phyloP scores from a whole-genome alignment of 1,140 invertebrate species.

The Eupristina koningsbergeri region DNA sequence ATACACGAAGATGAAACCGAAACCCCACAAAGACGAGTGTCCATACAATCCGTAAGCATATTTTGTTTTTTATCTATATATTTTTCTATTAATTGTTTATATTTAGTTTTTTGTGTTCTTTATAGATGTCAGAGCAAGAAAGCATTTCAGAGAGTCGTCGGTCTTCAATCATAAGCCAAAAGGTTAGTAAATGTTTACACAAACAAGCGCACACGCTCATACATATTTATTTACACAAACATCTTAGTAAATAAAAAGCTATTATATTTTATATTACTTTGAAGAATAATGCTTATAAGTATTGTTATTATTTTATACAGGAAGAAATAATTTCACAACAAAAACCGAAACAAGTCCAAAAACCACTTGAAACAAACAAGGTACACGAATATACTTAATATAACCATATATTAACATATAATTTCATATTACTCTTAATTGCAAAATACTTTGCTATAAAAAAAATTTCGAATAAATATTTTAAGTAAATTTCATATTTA shows the following conservation, averaged over 20 bases:
- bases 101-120: slow-evolving; percentile 28
- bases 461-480: not conserved
- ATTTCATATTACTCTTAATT: not conserved
- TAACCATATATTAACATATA: slow-evolving; percentile 33
- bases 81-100: not conserved
- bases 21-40: slow-evolving; percentile 63
- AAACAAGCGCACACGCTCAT: too few relatives aligned
- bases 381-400: slow-evolving; percentile 36
- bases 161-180: slow-evolving; percentile 71
- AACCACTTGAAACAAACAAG: slow-evolving; percentile 48
- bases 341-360: slow-evolving; percentile 34
- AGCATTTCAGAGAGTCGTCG: slow-evolving; percentile 76
- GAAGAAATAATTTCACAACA: slow-evolving; percentile 39
- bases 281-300: not conserved
- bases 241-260: not conserved
- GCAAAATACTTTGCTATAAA: not conserved
- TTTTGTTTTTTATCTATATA: slow-evolving; percentile 2
- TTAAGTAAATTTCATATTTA: slow-evolving; percentile 10
- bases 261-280: not conserved
- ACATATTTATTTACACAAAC: too few relatives aligned
- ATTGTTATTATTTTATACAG: slow-evolving; percentile 35
- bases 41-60: slow-evolving; percentile 62
- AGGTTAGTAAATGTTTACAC: slow-evolving; percentile 35
- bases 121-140: slow-evolving; percentile 72
- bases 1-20: slow-evolving; percentile 59